Evolutionary conservation across 1,140 invertebrate species (phyloP), one percentile per base, ranked within the genome.

Genomic region (Scaptomyza montana): DNA sequence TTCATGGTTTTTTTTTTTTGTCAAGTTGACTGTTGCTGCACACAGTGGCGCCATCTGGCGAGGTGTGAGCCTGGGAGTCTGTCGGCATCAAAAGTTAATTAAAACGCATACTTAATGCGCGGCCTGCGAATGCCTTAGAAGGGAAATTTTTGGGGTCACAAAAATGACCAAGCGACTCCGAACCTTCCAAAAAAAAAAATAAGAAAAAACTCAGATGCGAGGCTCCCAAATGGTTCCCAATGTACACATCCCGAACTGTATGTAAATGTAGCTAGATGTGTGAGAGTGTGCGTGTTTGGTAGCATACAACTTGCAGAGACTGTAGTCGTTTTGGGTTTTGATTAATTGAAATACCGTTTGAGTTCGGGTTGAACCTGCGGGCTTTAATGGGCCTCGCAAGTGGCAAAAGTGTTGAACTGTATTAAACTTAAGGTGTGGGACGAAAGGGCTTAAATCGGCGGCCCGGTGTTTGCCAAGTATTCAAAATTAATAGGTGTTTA

Each of bases 81-180:
- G 63, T 59, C 33, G 64, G 74, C 74, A 81, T 81, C 78, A 81
- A 81, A 81, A 81, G 78, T 81, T 81, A 81, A 81, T 81, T 81
- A 81, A 81, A 81, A 81, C 78, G 78, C 78, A 81, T 81, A 81
- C 78, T 81, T 81, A 81, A 81, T 81, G 78, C 78, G 64, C 63
- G 54, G 41, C 63, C 30, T 46, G 53, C 30, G 51, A 39, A 45
- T 47, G 53, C 39, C 43, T 66, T 47, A 66, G 51, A 21, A 43
- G 10, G 53, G 63, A 10, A 36, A 13, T 56, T 57, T 47, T 25
- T 28, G 36, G 43, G 49, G 10, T 33, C 39, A 10, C 21, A 9
- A 36, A 30, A 47, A 62, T 62, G 60, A 51, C 60, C 60, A 51
- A 33, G 60, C 47, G 60, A 39, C 59, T 49, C 25, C 49, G 46